phyloP scores from a whole-genome alignment of 2,797 vertebrate species.

The Pampus argenteus region DNA sequence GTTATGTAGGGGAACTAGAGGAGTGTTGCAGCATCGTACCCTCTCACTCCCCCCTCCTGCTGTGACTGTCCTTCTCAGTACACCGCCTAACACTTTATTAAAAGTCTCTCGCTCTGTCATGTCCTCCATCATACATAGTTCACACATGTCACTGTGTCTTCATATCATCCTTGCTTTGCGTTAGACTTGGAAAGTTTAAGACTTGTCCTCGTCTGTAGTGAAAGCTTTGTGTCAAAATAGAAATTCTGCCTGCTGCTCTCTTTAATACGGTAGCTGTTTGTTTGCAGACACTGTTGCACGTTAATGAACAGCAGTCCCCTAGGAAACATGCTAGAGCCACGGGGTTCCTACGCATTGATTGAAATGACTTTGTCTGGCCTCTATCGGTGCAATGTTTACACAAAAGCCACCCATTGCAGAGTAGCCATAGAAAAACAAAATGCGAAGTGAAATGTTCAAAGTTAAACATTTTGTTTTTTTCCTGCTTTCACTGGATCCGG shows the following conservation, averaged over 20 bases:
- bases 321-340: slow-evolving; percentile 65
- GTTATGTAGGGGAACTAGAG: slow-evolving; percentile 68
- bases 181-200: slow-evolving; percentile 45
- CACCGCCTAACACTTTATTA: slow-evolving; percentile 49
- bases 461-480: slow-evolving; percentile 53
- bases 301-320: slow-evolving; percentile 78
- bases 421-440: slow-evolving; percentile 37
- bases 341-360: slow-evolving; percentile 69
- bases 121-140: slow-evolving; percentile 20
- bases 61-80: slow-evolving; percentile 61
- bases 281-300: slow-evolving; percentile 61
- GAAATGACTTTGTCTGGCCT: slow-evolving; percentile 67
- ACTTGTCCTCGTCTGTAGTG: slow-evolving; percentile 42
- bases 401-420: slow-evolving; percentile 56
- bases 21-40: slow-evolving; percentile 56
- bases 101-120: slow-evolving; percentile 40
- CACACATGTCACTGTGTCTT: slow-evolving; percentile 21
- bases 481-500: slow-evolving; percentile 22
- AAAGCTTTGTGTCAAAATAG: slow-evolving; percentile 56
- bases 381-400: slow-evolving; percentile 49
- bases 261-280: slow-evolving; percentile 66
- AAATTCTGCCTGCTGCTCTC: slow-evolving; percentile 53
- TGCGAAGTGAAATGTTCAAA: slow-evolving; percentile 42
- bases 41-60: slow-evolving; percentile 59
- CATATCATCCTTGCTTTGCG: slow-evolving; percentile 46